Conservation (phyloP, 2,113 vertebrate species). For the Poicephalus gulielmi region DNA sequence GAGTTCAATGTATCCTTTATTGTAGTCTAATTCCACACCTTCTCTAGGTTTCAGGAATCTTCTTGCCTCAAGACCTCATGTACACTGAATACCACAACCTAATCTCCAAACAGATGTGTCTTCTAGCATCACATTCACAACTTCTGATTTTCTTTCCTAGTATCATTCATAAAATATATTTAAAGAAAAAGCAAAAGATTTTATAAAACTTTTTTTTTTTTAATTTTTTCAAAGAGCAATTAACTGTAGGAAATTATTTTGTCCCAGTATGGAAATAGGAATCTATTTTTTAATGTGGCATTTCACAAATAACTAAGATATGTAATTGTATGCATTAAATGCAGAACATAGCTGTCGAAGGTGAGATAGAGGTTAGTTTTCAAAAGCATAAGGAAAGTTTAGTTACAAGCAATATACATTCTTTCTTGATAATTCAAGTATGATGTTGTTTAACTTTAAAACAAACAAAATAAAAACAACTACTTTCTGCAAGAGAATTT, state of each 20-base stretch:
- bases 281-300: background rate
- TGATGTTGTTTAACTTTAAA: background rate
- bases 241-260: background rate
- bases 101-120: background rate
- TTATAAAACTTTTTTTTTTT: background rate
- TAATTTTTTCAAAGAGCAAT: background rate
- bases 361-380: background rate
- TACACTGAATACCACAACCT: background rate
- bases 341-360: background rate
- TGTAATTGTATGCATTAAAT: background rate
- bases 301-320: background rate
- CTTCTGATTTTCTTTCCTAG: background rate
- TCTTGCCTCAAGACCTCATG: background rate
- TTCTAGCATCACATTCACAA: background rate
- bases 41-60: background rate
- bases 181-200: background rate
- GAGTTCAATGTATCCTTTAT: background rate
- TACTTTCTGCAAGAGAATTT: background rate
- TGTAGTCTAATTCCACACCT: background rate
- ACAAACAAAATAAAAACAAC: too few relatives aligned
- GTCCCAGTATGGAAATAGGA: background rate
- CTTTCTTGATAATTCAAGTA: background rate
- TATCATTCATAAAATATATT: background rate
- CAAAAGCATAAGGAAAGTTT: background rate
- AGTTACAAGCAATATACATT: background rate